These are phyloP conservation scores for Passer montanus DNA, from an alignment of 2,113 vertebrate species.

Conservation along the genomic window DNA sequence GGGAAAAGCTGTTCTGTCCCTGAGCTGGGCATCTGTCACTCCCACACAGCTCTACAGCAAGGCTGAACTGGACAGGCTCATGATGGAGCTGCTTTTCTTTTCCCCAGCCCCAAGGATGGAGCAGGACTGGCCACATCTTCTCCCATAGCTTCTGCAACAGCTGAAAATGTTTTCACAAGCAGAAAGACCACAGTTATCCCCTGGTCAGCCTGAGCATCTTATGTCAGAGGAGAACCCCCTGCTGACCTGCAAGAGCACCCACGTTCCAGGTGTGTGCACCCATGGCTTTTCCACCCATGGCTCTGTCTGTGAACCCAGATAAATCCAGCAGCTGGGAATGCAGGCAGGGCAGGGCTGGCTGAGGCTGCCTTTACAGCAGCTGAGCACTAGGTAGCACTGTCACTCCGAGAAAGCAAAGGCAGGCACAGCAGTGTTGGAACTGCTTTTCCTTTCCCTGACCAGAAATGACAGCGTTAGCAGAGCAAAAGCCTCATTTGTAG, in stretches of 20 bases:
- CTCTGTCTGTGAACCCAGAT: background rate
- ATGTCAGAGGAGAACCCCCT: background rate
- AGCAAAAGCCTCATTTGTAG: background rate
- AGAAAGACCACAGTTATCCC: background rate
- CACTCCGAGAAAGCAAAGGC: background rate
- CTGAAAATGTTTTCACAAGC: background rate
- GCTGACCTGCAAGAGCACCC: background rate
- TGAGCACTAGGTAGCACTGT: slow-evolving; percentile 64
- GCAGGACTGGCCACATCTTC: background rate
- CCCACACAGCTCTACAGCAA: background rate
- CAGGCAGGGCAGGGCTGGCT: background rate
- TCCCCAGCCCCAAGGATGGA: background rate
- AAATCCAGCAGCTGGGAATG: too few relatives aligned
- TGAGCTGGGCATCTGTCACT: background rate
- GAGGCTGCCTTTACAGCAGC: background rate
- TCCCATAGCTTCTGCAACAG: background rate
- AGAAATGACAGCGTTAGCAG: accelerated
- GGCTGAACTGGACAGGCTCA: background rate
- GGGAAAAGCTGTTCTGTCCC: background rate
- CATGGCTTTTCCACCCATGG: accelerated
- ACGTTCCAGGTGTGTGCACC: background rate
- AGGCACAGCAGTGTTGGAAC: background rate
- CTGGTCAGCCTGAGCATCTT: accelerated
- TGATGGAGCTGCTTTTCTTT: background rate
- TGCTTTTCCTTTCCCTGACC: background rate